Percentiles rank a stretch among this genome's conserved stretches.
These are phyloP conservation scores for Ricordea florida DNA, from an alignment of 92 coral and sea anemone species.

Conservation along the genomic window DNA sequence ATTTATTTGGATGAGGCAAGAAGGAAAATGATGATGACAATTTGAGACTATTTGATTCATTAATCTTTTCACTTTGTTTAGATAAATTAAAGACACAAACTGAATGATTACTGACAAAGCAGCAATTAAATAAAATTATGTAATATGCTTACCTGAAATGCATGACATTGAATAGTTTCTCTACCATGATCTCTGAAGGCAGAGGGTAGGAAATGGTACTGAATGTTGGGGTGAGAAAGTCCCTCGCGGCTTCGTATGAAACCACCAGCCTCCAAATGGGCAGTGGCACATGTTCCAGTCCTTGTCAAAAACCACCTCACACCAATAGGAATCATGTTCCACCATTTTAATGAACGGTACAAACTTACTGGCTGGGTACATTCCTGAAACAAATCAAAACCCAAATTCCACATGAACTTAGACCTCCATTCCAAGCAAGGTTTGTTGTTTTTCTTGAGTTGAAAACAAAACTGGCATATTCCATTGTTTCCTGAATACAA, in stretches of 20 bases:
- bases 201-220: slow-evolving; percentile 84
- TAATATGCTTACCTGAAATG: slow-evolving; percentile 89
- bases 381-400: slow-evolving; percentile 46
- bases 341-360: slow-evolving; percentile 68
- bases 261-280: slow-evolving; percentile 92
- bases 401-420: too few species aligned
- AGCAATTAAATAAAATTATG: too few species aligned
- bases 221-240: slow-evolving; percentile 77
- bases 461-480: too few species aligned
- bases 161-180: slow-evolving; percentile 57
- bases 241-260: slow-evolving; percentile 76
- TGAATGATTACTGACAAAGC: too few species aligned
- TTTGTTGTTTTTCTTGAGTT: too few species aligned
- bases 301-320: slow-evolving; percentile 68
- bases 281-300: slow-evolving; percentile 69
- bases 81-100: too few species aligned
- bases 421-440: too few species aligned
- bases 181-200: slow-evolving; percentile 78
- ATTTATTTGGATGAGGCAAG: too few species aligned
- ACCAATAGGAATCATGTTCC: slow-evolving; percentile 80
- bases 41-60: not conserved
- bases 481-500: too few species aligned
- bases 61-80: too few species aligned
- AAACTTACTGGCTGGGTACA: slow-evolving; percentile 85
- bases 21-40: not conserved